Percentiles rank a stretch among this genome's conserved stretches.
Conservation (phyloP, 2,888 invertebrate species). For the Theretra japonica region DNA sequence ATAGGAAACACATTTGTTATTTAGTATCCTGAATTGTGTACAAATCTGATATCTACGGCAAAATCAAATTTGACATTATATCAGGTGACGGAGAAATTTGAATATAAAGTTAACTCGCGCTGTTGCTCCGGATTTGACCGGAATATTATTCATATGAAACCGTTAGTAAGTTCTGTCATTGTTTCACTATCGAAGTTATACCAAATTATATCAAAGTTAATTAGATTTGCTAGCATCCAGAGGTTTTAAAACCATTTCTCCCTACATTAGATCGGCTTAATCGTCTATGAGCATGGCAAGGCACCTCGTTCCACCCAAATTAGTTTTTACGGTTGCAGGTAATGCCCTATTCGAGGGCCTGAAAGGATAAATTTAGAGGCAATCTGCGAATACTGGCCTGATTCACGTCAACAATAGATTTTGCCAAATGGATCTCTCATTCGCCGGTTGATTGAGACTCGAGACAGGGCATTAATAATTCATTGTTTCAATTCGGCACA, state of each 20-base stretch:
- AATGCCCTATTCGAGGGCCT: constrained; percentile 46
- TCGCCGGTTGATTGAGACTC: constrained; percentile 50
- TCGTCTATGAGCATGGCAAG: constrained; percentile 32
- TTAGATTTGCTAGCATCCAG: background rate
- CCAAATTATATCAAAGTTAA: background rate
- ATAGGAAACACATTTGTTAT: no score
- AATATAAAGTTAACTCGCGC: no score
- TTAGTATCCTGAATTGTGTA: no score
- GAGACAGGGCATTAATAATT: constrained; percentile 56
- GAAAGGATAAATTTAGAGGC: constrained; percentile 51
- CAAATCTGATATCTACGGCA: no score
- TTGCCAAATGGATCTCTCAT: constrained; percentile 44
- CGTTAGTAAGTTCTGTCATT: no score
- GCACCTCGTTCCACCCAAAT: constrained; percentile 47
- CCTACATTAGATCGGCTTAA: constrained; percentile 34
- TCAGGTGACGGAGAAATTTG: no score
- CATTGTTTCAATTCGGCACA: constrained; percentile 43
- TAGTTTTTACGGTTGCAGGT: constrained; percentile 42
- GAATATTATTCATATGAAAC: no score
- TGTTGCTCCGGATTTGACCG: no score
- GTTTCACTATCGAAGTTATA: no score
- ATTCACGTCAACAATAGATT: constrained; percentile 52
- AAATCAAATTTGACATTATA: no score
- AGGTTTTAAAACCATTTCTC: constrained; percentile 22
- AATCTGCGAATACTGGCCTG: constrained; percentile 53